Base-by-base conservation (phyloP, 2,888 invertebrate genomes). In the Polia nebulosa region DNA sequence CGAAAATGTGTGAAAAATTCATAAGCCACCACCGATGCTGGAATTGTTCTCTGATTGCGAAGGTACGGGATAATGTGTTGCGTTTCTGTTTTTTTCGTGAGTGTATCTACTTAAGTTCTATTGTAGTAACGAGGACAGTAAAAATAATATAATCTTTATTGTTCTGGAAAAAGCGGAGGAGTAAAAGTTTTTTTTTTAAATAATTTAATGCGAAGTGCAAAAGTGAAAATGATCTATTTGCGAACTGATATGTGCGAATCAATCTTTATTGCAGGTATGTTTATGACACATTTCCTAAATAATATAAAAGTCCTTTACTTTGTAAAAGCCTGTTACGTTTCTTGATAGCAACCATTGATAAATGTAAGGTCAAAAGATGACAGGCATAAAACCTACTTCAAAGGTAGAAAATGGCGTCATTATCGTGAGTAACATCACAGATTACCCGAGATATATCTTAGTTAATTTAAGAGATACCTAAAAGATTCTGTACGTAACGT, bases 1-100 rank as follows among this genome's bases (percentile, higher is more conserved):
- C 44, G 58, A 73, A 66, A 67, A 29, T 41, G 56, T 63, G 47
- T 77, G 62, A 79, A 77, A 74, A 49, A 77, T 77, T 77, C 34
- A 79, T 57, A 45, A 44, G 44, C 39, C 3, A 55, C 44, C 52
- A 41, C 68, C 68, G 68, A 61, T 64, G 44, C 47, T 51, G 59
- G 61, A 79, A 64, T 53, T 68, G 60, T 74, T 64, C 74, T 68
- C 68, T 78, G 67, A 68, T 79, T 79, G 74, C 49, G 11, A 60
- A 53, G 32, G 56, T 49, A 68, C 49, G n/a, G 67, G 52, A 56
- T 73, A 58, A 52, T 13, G 44, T 32, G 27, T 7, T 25, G 36
- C 11, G 13, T 29, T 11, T 59, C 34, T 63, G 22, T 69, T 15
- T 68, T 62, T 51, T 63, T 47, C 32, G 32, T 2, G 47, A 56